Percentiles rank a stretch among this genome's conserved stretches.
phyloP scores from a whole-genome alignment of 1,140 invertebrate genomes.

The Piezodorus guildinii region DNA sequence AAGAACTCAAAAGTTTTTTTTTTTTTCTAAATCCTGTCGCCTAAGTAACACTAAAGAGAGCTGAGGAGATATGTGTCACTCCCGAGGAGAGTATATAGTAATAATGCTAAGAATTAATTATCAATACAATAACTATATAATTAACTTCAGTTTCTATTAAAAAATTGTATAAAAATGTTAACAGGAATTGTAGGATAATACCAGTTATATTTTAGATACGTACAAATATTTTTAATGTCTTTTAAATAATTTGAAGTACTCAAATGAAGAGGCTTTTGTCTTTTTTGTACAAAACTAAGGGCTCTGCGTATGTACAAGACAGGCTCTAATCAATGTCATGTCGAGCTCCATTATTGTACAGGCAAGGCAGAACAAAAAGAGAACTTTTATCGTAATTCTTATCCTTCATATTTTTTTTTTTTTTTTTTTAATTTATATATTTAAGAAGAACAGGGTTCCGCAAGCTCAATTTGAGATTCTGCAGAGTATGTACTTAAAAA shows the following conservation, averaged over 20 bases:
- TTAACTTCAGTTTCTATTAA: constrained; percentile 5
- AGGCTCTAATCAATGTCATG: constrained; percentile 5
- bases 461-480: constrained; percentile 5
- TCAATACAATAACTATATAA: constrained; percentile 5
- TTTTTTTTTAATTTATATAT: not conserved
- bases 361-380: constrained; percentile 5
- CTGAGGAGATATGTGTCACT: constrained; percentile 11
- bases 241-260: constrained; percentile 4
- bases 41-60: constrained; percentile 10
- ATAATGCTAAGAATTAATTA: constrained; percentile 8
- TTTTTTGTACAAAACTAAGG: constrained; percentile 9
- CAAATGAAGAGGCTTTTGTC: constrained; percentile 12
- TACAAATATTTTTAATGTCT: constrained; percentile 4
- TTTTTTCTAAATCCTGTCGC: constrained; percentile 2
- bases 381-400: not conserved
- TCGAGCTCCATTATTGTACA: constrained; percentile 5
- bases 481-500: constrained; percentile 9
- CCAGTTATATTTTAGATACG: constrained; percentile 6
- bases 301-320: constrained; percentile 1
- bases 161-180: constrained; percentile 5
- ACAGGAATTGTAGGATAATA: constrained; percentile 7
- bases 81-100: constrained; percentile 3
- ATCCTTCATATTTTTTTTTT: not conserved
- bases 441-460: constrained; percentile 1
- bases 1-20: constrained; percentile 5